phyloP scores from a whole-genome alignment of 2,113 vertebrate species.

The Neolamprologus falcicula region DNA sequence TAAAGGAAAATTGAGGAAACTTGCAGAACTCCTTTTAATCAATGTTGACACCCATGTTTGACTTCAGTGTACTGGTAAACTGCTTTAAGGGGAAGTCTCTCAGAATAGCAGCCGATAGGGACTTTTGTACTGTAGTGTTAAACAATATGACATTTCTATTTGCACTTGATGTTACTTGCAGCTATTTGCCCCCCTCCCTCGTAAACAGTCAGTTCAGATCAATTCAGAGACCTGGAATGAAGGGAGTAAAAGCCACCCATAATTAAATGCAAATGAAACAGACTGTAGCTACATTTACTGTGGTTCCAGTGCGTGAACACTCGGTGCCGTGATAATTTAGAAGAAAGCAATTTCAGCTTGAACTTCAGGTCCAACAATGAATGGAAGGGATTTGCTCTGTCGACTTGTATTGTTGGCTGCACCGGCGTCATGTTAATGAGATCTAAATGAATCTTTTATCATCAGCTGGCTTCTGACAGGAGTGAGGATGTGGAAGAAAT shows the following conservation, averaged over 20 bases:
- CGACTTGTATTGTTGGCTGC: not conserved
- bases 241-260: not conserved
- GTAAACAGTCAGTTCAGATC: conserved; percentile 3
- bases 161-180: conserved; percentile 7
- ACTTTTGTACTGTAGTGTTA: not conserved
- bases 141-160: conserved; percentile 18
- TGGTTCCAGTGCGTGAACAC: not conserved
- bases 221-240: conserved; percentile 5
- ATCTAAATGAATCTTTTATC: not conserved
- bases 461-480: not conserved
- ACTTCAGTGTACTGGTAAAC: not conserved
- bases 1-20: not conserved
- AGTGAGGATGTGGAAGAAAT: not conserved
- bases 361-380: conserved; percentile 8
- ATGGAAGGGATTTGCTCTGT: not conserved
- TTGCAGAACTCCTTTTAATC: not conserved
- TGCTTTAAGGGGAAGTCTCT: not conserved
- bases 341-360: conserved; percentile 14
- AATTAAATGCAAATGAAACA: conserved; percentile 12
- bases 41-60: not conserved
- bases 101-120: not conserved
- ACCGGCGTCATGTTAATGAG: not conserved
- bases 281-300: not conserved
- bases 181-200: not conserved
- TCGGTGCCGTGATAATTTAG: not conserved